Percentiles rank a stretch among this genome's conserved stretches.
Conservation (phyloP, 64 coral and sea anemone genomes). For the Catalaphyllia jardinei region DNA sequence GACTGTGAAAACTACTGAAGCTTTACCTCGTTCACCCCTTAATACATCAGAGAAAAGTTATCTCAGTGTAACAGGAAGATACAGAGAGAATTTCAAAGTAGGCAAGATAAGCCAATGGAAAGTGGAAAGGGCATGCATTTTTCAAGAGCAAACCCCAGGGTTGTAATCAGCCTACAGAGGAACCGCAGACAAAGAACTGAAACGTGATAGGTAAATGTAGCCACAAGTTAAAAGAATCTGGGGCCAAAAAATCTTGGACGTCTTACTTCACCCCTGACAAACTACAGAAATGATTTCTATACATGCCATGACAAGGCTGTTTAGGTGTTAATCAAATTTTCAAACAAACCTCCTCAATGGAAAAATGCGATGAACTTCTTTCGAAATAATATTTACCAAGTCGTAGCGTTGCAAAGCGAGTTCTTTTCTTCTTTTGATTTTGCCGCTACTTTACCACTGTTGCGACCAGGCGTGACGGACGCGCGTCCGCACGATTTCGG, state of each 20-base stretch:
- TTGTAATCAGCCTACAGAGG: constrained; percentile 14
- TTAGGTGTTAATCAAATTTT: constrained; percentile 7
- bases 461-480: constrained; percentile 47
- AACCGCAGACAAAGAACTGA: constrained; percentile 34
- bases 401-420: constrained; percentile 13
- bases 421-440: constrained; percentile 29
- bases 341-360: not conserved
- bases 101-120: not conserved
- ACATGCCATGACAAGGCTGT: not conserved
- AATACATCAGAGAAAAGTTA: not conserved
- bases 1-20: no score
- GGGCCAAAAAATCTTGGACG: constrained; percentile 1
- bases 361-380: not conserved
- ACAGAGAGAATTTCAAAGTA: not conserved
- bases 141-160: constrained; percentile 11
- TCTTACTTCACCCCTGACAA: constrained; percentile 3
- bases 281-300: constrained; percentile 1
- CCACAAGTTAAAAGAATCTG: constrained; percentile 46
- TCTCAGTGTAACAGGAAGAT: not conserved
- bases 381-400: not conserved
- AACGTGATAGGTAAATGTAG: constrained; percentile 32
- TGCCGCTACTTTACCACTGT: constrained; percentile 38
- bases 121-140: constrained; percentile 10
- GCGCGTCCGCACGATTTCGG: constrained; percentile 13
- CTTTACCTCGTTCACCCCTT: no score